Evolutionary conservation across 2,888 invertebrate species (phyloP), one percentile per base, ranked within the genome.

Genomic region (Cheiracanthium punctorium): DNA sequence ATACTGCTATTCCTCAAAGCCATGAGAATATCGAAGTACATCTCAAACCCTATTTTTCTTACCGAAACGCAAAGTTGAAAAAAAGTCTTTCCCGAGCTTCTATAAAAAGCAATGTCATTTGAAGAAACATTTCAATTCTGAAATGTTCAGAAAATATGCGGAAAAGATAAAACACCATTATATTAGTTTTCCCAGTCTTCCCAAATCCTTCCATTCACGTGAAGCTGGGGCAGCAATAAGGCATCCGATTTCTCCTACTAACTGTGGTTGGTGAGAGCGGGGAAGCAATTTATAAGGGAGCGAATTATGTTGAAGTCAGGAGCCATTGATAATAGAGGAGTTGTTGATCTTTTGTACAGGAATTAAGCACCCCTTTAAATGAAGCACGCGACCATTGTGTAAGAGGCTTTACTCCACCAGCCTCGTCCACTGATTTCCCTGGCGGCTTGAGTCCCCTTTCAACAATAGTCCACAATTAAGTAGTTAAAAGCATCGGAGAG

Each of bases 341-440:
- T 81, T 75, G 80, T 80, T 87, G 86, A 76, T 80, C 76, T 80
- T 87, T 81, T 87, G 86, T 87, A 72, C 76, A 41, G 80, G 86
- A 80, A 81, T 87, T 87, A 87, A 80, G 81, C 67, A 20, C 24
- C 72, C 71, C 76, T 76, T 87, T 71, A 87, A 87, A 77, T 67
- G 81, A 76, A 87, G 86, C 81, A 87, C 76, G 37, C 76, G 86
- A 32, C 76, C 52, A 87, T 80, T 76, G 86, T 77, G 70, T 87
- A 87, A 87, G 86, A 72, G 81, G 86, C 86, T 87, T 87, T 77
- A 72, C 67, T 65, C 41, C 72, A 72, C 75, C 33, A 64, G 17
- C 70, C 30, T 41, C 72, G 80, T 77, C 80, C 86, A 87, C 48
- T 87, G 86, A 87, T 87, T 87, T 87, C 86, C 86, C 86, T 67